Evolutionary conservation across 2,113 vertebrate species (phyloP).

Genomic region (Axis porcinus): DNA sequence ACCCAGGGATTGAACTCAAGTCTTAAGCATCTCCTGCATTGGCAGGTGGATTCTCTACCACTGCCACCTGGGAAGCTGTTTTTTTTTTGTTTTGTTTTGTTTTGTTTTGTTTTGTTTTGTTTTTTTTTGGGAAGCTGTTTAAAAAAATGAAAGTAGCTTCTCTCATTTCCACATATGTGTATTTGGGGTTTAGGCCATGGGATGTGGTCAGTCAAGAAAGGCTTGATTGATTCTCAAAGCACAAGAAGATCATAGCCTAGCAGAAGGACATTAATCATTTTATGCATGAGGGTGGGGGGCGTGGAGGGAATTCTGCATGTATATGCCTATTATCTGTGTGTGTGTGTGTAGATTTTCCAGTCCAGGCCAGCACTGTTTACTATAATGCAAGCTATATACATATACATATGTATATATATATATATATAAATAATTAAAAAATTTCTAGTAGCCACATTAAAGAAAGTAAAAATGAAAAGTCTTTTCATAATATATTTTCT

Average conservation of each 20-base stretch:
- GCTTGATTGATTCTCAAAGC: not conserved
- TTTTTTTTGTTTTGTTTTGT: too few species aligned
- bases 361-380: not conserved
- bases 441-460: not conserved
- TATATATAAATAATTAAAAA: not conserved
- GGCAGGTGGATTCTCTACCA: not conserved
- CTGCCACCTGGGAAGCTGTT: not conserved
- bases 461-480: constrained; percentile 13
- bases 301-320: not conserved
- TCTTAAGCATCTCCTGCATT: not conserved
- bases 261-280: not conserved
- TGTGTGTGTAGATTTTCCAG: not conserved
- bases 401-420: not conserved
- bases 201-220: not conserved
- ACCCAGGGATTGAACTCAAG: not conserved
- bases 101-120: too few species aligned
- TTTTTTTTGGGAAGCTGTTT: not conserved
- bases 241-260: not conserved
- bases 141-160: not conserved
- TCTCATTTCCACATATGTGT: not conserved
- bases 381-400: not conserved
- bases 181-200: not conserved
- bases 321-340: not conserved
- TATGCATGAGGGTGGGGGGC: too few species aligned
- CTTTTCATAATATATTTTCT: not conserved